Base-by-base conservation (phyloP, 2,888 invertebrate genomes). In the Thymelicus acteon region DNA sequence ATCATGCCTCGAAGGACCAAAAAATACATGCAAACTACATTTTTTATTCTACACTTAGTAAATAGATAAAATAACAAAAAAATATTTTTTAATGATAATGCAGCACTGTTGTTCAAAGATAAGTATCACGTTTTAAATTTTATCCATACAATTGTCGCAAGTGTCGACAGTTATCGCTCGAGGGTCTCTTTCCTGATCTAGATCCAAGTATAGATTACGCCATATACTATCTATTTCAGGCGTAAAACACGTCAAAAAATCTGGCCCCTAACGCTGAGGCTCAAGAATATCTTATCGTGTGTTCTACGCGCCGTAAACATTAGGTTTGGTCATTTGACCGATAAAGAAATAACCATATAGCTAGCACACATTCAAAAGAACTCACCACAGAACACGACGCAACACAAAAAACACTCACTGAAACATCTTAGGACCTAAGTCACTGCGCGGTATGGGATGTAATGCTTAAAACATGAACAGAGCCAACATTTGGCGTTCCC, bases 401-500 rank as follows among this genome's bases (percentile, higher is more conserved):
- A 54, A 54, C 54, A 67, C 68, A 62, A 48, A 60, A 69, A 68
- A 48, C 67, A 69, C 72, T 65, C 58, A 58, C 58, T 58, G 58
- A 61, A 74, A 54, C 72, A 54, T 68, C 66, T 57, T 49, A 54
- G 69, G 48, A 60, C 70, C 75, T 76, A 74, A 75, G 76, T 73
- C 77, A 77, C 77, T 72, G 71, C 77, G 73, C 79, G 74, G 74
- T 72, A 77, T 81, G 76, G 78, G 80, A 71, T 78, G 83, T 83
- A 82, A 85, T 85, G 85, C 78, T 80, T 81, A 81, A 80, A 86
- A 84, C 86, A 85, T 83, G 83, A 85, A 83, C 84, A 54, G 54
- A 54, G 54, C 85, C 83, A 90, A 88, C 91, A 89, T 89, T 91
- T 89, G 89, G 85, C 86, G 91, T 79, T 92, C 93, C 93, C 86